Percentiles rank a stretch among this genome's conserved stretches.
Evolutionary conservation across 2,113 vertebrate genomes (phyloP).

Genomic region (Calidris pugnax): DNA sequence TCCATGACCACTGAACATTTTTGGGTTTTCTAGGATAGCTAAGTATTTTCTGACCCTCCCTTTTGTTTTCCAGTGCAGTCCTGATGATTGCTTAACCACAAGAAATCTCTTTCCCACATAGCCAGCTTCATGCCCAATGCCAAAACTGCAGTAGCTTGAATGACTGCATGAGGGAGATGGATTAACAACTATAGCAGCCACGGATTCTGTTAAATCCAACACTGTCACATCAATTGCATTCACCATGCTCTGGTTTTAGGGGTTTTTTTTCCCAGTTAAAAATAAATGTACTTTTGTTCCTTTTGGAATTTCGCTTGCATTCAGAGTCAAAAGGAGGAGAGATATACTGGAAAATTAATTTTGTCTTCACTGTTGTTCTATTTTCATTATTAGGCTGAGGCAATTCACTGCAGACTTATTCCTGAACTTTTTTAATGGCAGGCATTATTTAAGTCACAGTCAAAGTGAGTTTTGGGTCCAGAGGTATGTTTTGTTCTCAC

Average conservation of each 20-base stretch:
- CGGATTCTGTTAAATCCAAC: not conserved
- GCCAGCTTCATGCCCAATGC: not conserved
- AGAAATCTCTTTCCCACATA: not conserved
- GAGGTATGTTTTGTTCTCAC: not conserved
- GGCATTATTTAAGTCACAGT: not conserved
- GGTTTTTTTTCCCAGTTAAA: not conserved
- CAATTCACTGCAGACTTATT: not conserved
- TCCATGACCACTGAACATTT: not conserved
- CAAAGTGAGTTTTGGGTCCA: not conserved
- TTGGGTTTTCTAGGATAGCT: not conserved
- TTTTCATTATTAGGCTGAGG: not conserved
- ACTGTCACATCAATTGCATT: not conserved
- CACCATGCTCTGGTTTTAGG: not conserved
- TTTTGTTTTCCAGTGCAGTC: not conserved
- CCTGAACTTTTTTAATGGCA: not conserved
- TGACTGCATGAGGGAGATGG: not conserved
- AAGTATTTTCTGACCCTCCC: not conserved
- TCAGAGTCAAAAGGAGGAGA: not conserved
- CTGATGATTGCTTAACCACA: not conserved
- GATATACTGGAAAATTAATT: not conserved
- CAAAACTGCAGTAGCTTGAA: not conserved
- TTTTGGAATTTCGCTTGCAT: not conserved
- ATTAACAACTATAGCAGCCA: not conserved
- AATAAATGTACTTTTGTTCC: not conserved
- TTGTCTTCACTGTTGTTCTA: not conserved